These are phyloP conservation scores for Phenacoccus solenopsis DNA, from an alignment of 1,140 invertebrate species.

Conservation along the genomic window DNA sequence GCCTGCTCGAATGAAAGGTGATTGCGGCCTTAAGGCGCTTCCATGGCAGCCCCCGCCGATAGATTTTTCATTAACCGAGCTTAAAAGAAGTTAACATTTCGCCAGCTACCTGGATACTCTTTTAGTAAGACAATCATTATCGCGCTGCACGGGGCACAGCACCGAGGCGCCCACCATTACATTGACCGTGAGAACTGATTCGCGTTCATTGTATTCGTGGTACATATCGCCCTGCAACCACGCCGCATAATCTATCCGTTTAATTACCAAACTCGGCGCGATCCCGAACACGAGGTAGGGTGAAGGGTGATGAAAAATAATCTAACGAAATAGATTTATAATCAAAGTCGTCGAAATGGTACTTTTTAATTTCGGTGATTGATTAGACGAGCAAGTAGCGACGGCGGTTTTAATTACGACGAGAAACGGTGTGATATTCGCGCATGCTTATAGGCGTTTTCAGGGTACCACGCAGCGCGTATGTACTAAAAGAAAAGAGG, in stretches of 20 bases:
- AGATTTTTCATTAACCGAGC: slow-evolving; percentile 10
- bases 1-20: no score
- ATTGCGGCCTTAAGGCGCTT: no score
- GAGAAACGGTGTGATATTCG: no score
- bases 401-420: no score
- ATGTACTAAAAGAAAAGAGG: no score
- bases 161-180: slow-evolving; percentile 16
- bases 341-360: slow-evolving; percentile 8
- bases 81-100: slow-evolving; percentile 17
- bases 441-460: no score
- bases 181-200: slow-evolving; percentile 17
- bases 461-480: no score
- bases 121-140: slow-evolving; percentile 17
- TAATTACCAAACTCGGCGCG: slow-evolving; percentile 8
- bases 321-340: neutral
- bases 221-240: neutral
- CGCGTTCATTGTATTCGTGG: slow-evolving; percentile 7
- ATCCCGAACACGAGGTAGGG: neutral
- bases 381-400: neutral
- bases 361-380: slow-evolving; percentile 5
- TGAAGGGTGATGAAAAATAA: no score
- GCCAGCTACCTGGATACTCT: slow-evolving; percentile 16
- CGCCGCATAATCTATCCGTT: slow-evolving; percentile 8
- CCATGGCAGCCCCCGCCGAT: neutral
- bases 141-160: slow-evolving; percentile 13